A percentile compares a stretch with the other conserved stretches of the same genome.
Conservation (phyloP, 1,140 invertebrate species). For the Drosophila varians region DNA sequence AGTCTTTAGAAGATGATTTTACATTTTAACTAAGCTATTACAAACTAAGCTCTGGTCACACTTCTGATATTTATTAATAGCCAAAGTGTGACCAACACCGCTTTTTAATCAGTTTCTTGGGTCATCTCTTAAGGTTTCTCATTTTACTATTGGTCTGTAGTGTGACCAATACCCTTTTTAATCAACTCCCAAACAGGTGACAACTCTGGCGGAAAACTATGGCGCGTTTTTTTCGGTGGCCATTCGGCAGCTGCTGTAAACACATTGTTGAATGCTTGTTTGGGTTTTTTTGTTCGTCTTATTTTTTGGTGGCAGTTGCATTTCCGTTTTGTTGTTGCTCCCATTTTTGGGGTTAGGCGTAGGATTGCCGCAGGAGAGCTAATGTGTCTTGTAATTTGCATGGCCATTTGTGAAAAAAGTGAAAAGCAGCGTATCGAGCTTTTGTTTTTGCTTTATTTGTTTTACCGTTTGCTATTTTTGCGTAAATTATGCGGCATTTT, state of each 20-base stretch:
- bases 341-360: slow-evolving; percentile 75
- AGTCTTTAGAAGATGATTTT: too few species aligned
- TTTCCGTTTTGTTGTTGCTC: slow-evolving; percentile 76
- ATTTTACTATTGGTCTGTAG: too few species aligned
- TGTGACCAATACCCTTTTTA: background rate
- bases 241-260: slow-evolving; percentile 66
- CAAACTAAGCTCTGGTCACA: too few species aligned
- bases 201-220: too few species aligned
- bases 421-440: slow-evolving; percentile 63
- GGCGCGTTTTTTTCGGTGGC: background rate
- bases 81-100: too few species aligned
- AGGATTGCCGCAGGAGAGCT: slow-evolving; percentile 67
- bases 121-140: too few species aligned
- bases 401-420: slow-evolving; percentile 80
- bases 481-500: slow-evolving; percentile 79
- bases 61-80: too few species aligned
- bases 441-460: slow-evolving; percentile 12
- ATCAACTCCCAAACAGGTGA: background rate
- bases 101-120: too few species aligned
- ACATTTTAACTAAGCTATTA: too few species aligned
- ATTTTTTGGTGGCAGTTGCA: slow-evolving; percentile 29
- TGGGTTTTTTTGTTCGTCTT: slow-evolving; percentile 11
- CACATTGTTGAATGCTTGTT: slow-evolving; percentile 52
- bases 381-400: slow-evolving; percentile 83
- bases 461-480: slow-evolving; percentile 32